Percentiles rank a stretch among this genome's conserved stretches.
These are phyloP conservation scores for Nemopilema nomurai DNA, from an alignment of 30 jellyfish, hydroid and myxozoan species.

Conservation along the genomic window DNA sequence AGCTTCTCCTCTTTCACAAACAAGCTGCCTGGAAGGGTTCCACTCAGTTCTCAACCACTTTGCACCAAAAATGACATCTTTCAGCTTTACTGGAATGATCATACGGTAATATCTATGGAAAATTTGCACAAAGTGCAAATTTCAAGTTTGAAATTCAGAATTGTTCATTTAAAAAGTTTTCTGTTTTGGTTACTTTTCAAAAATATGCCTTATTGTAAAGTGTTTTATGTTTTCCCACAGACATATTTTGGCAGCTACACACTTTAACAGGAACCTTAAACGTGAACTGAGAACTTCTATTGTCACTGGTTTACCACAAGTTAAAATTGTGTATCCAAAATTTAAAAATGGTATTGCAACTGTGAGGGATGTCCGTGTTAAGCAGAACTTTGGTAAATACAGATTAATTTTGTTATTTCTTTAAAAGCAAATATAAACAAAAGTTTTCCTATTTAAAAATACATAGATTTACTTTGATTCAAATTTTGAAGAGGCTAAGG, in stretches of 20 bases:
- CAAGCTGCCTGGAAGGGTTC: slow-evolving; percentile 56
- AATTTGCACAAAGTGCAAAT: background rate
- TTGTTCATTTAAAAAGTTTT: background rate
- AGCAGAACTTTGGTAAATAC: slow-evolving; percentile 26
- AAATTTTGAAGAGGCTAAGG: background rate
- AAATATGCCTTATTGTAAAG: background rate
- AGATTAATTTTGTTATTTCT: background rate
- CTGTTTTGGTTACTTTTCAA: background rate
- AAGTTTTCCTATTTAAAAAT: background rate
- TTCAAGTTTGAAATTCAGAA: background rate
- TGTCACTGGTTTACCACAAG: background rate
- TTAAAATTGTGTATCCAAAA: slow-evolving; percentile 6
- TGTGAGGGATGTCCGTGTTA: slow-evolving; percentile 27
- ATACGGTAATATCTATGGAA: background rate
- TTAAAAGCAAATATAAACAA: background rate
- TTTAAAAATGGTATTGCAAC: slow-evolving; percentile 36
- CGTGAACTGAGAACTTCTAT: slow-evolving; percentile 22
- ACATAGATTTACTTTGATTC: background rate
- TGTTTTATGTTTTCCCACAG: slow-evolving; percentile 1
- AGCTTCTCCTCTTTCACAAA: slow-evolving; percentile 48
- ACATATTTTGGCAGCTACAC: slow-evolving; percentile 33
- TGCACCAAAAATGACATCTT: slow-evolving; percentile 37
- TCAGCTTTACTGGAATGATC: slow-evolving; percentile 23
- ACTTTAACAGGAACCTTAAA: slow-evolving; percentile 27
- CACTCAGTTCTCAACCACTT: slow-evolving; percentile 36